Evolutionary conservation across 1,140 invertebrate species (phyloP), one percentile per base, ranked within the genome.

Genomic region (Gonatopus flavifemur): DNA sequence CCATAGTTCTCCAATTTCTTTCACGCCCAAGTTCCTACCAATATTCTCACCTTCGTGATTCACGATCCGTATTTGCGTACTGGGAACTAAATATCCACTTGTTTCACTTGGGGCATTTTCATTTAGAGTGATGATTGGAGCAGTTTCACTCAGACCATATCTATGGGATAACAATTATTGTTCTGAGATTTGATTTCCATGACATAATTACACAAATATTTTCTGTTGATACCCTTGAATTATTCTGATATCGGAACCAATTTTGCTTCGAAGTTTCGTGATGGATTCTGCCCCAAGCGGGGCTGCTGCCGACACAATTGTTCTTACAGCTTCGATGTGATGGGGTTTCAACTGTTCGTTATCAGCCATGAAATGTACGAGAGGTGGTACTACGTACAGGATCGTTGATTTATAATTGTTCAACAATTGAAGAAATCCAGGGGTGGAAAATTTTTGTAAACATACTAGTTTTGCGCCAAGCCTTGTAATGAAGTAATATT

Each of bases 281-380:
- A 86, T 80, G 39, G 88, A 84, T 8, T 76, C 62, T 4, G 70
- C 62, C 0, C 86, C 84, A 13, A 90, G 70, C 0, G 89, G 84
- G 3, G 90, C 89, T 0, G 89, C 90, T 3, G 88, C 90, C 40
- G 77, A 83, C 32, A 88, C 70, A 2, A 89, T 72, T 5, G 74
- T 60, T 35, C 71, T 69, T 0, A 88, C 52, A 13, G 68, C 67
- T 7, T 79, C 67, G 2, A 90, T 60, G 52, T 87, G 83, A 35
- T 80, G 77, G 2, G 75, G 66, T 1, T 78, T 84, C 9, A 91
- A 77, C 19, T 80, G 77, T 1, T 84, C 81, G 60, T 85, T 80
- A 35, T 82, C 82, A 2, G 79, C 83, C 56, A 93, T 74, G 61
- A 92, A 88, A 13, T 86, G 75, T 15, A 87, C 82, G 19, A 85